Conservation (phyloP, 2,797 vertebrate species). For the Neosilurus hyrtlii region DNA sequence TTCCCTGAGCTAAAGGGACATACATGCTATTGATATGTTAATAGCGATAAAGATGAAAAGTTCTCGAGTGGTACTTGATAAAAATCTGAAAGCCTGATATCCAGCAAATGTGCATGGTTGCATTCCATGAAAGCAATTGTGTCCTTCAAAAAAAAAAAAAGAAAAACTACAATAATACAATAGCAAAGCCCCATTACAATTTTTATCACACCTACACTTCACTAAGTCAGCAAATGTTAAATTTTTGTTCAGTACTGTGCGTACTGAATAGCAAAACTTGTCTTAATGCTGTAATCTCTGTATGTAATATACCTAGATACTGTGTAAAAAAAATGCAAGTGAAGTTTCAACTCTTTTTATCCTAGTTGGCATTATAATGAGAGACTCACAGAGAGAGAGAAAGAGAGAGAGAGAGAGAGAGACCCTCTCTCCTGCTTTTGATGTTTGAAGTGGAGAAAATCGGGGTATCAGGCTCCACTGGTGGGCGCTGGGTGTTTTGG, state of each 20-base stretch:
- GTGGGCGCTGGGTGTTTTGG: too few relatives aligned
- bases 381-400: background rate
- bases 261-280: background rate
- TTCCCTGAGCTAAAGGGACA: background rate
- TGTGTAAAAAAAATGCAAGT: background rate
- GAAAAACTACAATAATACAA: background rate
- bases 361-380: too few relatives aligned
- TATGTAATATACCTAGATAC: background rate
- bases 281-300: background rate
- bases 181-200: background rate
- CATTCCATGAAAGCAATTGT: background rate
- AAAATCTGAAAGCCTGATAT: background rate
- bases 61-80: background rate
- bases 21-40: background rate
- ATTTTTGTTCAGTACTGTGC: background rate
- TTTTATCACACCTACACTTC: background rate
- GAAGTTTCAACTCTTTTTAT: background rate
- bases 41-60: constrained; percentile 6
- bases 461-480: too few relatives aligned
- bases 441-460: too few relatives aligned
- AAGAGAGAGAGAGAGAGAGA: background rate
- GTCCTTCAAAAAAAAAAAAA: background rate
- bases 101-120: background rate
- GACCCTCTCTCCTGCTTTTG: too few relatives aligned
- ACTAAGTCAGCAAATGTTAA: background rate